These are phyloP conservation scores for Drosophila malerkotliana DNA, from an alignment of 1,140 invertebrate genomes.

Conservation along the genomic window DNA sequence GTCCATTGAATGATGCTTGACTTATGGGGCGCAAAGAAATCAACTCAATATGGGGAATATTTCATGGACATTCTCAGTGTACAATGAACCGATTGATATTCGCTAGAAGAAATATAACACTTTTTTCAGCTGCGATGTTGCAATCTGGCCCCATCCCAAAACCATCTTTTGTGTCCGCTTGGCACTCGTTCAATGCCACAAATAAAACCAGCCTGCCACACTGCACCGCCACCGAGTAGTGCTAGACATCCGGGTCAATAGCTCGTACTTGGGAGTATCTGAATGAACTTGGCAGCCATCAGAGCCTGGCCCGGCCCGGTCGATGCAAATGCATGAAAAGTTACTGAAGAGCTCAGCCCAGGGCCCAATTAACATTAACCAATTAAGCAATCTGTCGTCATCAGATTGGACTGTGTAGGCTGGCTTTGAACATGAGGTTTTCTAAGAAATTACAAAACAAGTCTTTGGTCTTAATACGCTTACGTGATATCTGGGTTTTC, in stretches of 20 bases:
- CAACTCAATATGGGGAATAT: constrained; percentile 40
- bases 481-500: neutral
- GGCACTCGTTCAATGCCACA: constrained; percentile 28
- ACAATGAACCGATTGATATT: constrained; percentile 45
- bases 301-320: neutral
- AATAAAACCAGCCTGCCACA: constrained; percentile 11
- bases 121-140: constrained; percentile 22
- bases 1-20: constrained; percentile 51
- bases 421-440: constrained; percentile 16
- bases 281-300: constrained; percentile 42
- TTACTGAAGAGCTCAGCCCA: constrained; percentile 2
- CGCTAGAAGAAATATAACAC: neutral
- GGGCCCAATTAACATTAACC: constrained; percentile 17
- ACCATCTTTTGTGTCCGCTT: constrained; percentile 30
- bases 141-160: constrained; percentile 39
- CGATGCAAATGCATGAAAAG: constrained; percentile 21
- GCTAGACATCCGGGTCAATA: constrained; percentile 45
- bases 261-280: constrained; percentile 28
- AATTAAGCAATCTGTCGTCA: constrained; percentile 25
- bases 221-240: constrained; percentile 11
- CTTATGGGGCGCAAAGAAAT: constrained; percentile 38
- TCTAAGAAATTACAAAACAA: constrained; percentile 8
- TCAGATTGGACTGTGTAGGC: neutral
- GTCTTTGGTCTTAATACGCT: neutral
- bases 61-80: constrained; percentile 39